A percentile compares a stretch with the other conserved stretches of the same genome.
Evolutionary conservation across 2,113 vertebrate genomes (phyloP).

Genomic region (Toxostoma redivivum): DNA sequence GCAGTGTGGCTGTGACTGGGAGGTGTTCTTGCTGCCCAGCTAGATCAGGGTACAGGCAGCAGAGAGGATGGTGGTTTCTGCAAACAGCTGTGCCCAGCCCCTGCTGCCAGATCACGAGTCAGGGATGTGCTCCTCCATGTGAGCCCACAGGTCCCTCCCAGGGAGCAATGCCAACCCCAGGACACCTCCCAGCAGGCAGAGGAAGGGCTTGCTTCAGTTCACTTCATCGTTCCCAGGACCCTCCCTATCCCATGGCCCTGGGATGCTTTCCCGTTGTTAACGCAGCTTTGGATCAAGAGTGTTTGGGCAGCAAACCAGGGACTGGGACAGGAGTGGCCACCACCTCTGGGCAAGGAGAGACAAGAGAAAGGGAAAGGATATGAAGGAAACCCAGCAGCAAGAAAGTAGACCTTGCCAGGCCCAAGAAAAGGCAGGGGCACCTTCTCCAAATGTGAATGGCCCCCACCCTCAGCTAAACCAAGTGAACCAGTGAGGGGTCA

Average conservation of each 20-base stretch:
- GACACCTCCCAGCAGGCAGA: background rate
- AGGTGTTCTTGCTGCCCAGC: background rate
- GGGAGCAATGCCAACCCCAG: too few relatives aligned
- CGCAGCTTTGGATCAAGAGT: fast-evolving
- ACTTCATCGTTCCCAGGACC: background rate
- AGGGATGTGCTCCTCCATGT: background rate
- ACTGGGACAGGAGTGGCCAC: background rate
- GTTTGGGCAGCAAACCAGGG: background rate
- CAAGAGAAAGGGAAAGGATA: background rate
- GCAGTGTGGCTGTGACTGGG: background rate
- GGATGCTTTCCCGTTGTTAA: background rate
- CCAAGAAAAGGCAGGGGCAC: background rate
- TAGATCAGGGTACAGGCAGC: background rate
- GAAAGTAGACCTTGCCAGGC: background rate
- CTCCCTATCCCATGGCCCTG: background rate
- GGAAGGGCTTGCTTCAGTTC: background rate
- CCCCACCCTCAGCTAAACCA: background rate
- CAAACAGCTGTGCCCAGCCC: background rate
- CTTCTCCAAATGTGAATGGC: background rate
- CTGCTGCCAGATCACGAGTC: fast-evolving
- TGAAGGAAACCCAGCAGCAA: background rate
- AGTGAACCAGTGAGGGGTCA: background rate
- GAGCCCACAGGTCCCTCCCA: too few relatives aligned
- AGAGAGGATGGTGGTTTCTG: background rate
- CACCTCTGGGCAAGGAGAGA: background rate